Conservation (phyloP, 92 coral and sea anemone species). For the Palythoa heliodiscus region DNA sequence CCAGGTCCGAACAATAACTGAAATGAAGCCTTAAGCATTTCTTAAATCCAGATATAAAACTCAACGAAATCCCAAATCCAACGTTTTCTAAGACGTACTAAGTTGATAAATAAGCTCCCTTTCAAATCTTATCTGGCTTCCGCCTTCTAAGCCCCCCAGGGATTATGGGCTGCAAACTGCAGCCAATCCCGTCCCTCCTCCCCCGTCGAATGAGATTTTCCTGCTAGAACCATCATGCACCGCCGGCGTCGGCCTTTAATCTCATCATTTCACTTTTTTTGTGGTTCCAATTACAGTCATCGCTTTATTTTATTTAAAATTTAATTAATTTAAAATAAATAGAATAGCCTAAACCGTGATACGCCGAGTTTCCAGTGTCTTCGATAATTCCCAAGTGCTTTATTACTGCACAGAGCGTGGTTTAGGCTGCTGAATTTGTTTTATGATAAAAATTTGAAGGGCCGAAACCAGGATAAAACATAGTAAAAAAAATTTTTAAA, state of each 20-base stretch:
- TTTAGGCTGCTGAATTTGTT: too few species aligned
- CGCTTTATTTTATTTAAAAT: too few species aligned
- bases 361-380: too few species aligned
- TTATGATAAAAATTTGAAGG: too few species aligned
- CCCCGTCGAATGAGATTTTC: neutral
- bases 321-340: too few species aligned
- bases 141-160: conserved; percentile 29
- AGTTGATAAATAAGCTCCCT: neutral
- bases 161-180: conserved; percentile 23
- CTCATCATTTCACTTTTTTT: too few species aligned
- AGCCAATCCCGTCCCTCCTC: neutral
- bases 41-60: neutral
- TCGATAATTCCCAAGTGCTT: too few species aligned
- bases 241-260: neutral
- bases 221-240: neutral
- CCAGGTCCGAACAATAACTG: neutral
- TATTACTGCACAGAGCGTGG: too few species aligned
- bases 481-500: too few species aligned
- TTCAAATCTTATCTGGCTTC: neutral
- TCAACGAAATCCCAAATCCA: neutral
- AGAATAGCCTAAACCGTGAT: too few species aligned
- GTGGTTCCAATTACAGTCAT: too few species aligned
- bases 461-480: too few species aligned
- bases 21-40: neutral
- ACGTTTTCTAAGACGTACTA: neutral